phyloP scores from a whole-genome alignment of 2,888 invertebrate genomes.

The Metallyticus violacea region DNA sequence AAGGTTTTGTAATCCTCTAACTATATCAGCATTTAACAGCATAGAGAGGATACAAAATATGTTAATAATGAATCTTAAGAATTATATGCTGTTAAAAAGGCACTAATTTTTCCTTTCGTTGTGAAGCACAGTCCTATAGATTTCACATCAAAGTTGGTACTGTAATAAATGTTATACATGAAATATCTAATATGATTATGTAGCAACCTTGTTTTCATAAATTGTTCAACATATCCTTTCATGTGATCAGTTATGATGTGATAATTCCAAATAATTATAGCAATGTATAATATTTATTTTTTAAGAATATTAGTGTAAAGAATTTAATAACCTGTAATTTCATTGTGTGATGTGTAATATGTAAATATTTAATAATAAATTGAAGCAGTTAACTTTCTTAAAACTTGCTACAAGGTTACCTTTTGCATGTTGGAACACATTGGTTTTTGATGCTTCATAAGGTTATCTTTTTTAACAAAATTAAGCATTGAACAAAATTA shows the following conservation, averaged over 20 bases:
- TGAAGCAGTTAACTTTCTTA: neutral
- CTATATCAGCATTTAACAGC: neutral
- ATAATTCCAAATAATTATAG: neutral
- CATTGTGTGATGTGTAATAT: neutral
- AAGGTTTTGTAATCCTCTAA: neutral
- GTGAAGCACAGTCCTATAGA: neutral
- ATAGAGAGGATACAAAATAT: neutral
- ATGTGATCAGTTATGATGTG: neutral
- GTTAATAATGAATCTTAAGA: neutral
- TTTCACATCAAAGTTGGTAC: neutral
- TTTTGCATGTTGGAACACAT: neutral
- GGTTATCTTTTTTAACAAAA: neutral
- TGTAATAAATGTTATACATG: neutral
- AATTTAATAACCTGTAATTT: neutral
- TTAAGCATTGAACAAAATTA: neutral
- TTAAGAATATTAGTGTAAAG: neutral
- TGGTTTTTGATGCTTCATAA: neutral
- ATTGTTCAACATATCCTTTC: neutral
- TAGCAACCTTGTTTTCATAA: neutral
- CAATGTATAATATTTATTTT: neutral
- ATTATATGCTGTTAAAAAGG: neutral
- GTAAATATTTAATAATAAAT: neutral
- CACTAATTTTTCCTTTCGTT: neutral
- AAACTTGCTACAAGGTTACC: neutral
- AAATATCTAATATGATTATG: neutral